Base-by-base conservation (phyloP, 2,888 invertebrate genomes). In the Allacma fusca region DNA sequence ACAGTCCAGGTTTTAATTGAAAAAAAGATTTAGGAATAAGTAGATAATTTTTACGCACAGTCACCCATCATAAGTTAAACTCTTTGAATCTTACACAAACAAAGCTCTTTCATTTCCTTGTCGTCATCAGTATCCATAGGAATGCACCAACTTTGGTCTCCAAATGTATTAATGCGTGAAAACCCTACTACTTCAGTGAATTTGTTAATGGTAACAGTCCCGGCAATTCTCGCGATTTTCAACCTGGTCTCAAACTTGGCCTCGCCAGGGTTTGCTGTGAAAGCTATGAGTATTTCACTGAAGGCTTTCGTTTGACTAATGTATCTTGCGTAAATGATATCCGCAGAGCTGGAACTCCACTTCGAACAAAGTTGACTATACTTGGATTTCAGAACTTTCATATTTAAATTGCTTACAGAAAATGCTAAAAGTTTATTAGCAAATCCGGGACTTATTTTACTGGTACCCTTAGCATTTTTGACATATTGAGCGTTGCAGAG, bases 81-180 rank as follows among this genome's bases (percentile, higher is more conserved):
- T 13, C 40, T 5, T 59, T 59, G 59, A 5, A 7, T n/a, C 7
- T n/a, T n/a, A n/a, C n/a, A n/a, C n/a, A n/a, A n/a, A n/a, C n/a
- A n/a, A n/a, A n/a, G n/a, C n/a, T n/a, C 64, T 59, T 78, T 78
- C 75, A 78, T 69, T 57, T 9, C n/a, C 50, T 78, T 78, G n/a
- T 78, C 78, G 2, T 2, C 21, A 50, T 75, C 78, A 28, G 75
- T 75, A n/a, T n/a, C n/a, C n/a, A n/a, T n/a, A n/a, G n/a, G 24
- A n/a, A 78, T 40, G 40, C 78, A 78, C 43, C 57, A 50, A 34
- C 78, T 78, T 29, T 78, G 78, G 21, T 75, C 40, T 12, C 78
- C 70, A 43, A 75, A 78, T 5, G 7, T 1, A 29, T 75, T 75
- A 21, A 75, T 69, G 5, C 75, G 23, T 9, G 29, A n/a, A 16